These are phyloP conservation scores for Rafetus swinhoei DNA, from an alignment of 2,113 vertebrate genomes.

Conservation along the genomic window DNA sequence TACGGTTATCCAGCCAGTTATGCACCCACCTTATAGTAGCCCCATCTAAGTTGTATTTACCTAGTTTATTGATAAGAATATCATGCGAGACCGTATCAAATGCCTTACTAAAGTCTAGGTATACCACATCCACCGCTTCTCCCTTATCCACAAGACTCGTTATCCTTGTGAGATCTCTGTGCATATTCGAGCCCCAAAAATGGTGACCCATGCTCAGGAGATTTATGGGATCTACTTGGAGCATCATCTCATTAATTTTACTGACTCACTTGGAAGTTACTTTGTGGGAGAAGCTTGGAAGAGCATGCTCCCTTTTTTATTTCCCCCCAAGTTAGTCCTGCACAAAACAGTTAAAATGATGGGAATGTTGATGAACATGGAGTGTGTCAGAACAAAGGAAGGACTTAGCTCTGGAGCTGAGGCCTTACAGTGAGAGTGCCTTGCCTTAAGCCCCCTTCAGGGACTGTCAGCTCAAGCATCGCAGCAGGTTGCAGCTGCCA, in stretches of 20 bases:
- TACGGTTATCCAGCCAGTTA: too few relatives aligned
- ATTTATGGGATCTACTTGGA: background rate
- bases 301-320: fast-evolving
- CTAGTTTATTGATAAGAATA: too few relatives aligned
- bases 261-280: fast-evolving
- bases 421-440: fast-evolving
- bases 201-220: background rate
- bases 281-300: background rate
- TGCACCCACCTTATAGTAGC: too few relatives aligned
- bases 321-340: background rate
- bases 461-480: background rate
- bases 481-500: background rate
- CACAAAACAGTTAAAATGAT: background rate
- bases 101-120: too few relatives aligned
- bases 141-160: too few relatives aligned
- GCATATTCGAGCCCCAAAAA: fast-evolving
- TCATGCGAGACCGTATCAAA: too few relatives aligned
- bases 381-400: background rate
- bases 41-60: too few relatives aligned
- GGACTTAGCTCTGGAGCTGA: background rate
- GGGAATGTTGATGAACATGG: background rate
- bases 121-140: too few relatives aligned
- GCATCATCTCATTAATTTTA: background rate
- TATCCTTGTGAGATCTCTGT: background rate
- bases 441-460: background rate